phyloP scores from a whole-genome alignment of 2,113 vertebrate species.

The Saiga tatarica region DNA sequence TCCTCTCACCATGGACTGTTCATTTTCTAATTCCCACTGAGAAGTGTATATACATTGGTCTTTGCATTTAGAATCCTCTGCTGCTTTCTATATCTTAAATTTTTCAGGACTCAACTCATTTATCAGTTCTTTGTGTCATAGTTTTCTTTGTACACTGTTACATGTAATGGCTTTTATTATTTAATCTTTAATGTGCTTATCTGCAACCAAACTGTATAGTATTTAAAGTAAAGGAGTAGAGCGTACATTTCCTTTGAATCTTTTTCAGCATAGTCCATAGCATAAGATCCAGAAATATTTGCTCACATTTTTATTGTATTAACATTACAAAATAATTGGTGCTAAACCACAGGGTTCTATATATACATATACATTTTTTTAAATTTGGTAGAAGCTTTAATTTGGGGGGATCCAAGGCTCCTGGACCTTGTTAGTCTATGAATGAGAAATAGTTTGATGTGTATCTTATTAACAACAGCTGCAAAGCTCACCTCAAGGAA shows the following conservation, averaged over 20 bases:
- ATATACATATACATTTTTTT: neutral
- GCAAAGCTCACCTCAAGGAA: neutral
- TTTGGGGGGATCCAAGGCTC: neutral
- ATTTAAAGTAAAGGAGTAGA: neutral
- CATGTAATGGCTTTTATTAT: neutral
- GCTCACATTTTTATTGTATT: neutral
- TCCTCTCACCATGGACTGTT: neutral
- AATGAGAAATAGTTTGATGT: conserved; percentile 14
- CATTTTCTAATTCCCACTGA: neutral
- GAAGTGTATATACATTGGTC: neutral
- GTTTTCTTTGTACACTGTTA: neutral
- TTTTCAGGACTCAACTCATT: neutral
- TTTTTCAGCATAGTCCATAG: neutral
- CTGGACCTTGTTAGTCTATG: neutral
- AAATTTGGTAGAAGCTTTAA: neutral
- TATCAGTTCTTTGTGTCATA: neutral
- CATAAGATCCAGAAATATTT: neutral
- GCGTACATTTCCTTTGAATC: neutral
- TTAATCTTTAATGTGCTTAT: neutral
- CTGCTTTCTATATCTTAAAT: neutral
- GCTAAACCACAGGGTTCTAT: neutral
- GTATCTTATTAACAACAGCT: neutral
- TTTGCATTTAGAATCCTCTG: neutral
- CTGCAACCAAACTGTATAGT: neutral
- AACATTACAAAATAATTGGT: neutral